Evolutionary conservation across 2,797 vertebrate species (phyloP), one percentile per base, ranked within the genome.

Genomic region (Kryptolebias ocellatus): DNA sequence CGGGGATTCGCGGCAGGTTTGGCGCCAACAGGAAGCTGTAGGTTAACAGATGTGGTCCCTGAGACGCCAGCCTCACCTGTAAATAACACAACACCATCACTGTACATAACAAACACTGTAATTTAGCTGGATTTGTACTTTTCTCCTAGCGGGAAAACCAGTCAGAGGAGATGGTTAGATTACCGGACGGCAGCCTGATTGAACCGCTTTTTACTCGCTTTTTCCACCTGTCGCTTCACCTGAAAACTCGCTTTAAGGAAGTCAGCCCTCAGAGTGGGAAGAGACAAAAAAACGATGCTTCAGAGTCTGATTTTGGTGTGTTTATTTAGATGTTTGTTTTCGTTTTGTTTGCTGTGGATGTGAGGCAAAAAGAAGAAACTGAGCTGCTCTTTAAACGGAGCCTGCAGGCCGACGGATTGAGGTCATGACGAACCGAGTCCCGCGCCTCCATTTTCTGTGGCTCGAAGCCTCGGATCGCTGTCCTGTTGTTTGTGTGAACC

Each of bases 61-160:
- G 39, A 42, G 39, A 42, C 80, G 75, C 62, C 74, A 78, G 77
- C 61, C 64, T 53, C 39, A 63, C 64, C 63, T 88, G 86, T 87
- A 84, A 64, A 91, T 87, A 89, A 12, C 28, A 37, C 65, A 67
- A 64, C 61, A 84, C 31, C 16, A 72, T 70, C 18, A 60, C 63
- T 86, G 84, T 85, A 90, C 60, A 87, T 80, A 87, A 20, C 18
- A 51, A 18, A 34, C 56, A 62, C 39, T 74, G 71, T 60, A 46
- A 51, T 58, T 28, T 55, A 65, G 67, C 34, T 74, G 62, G 39
- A 45, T 79, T 83, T 83, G 46, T 77, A 71, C 63, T 80, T 75
- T 64, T 4, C 5, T 53, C 65, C 71, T 81, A 56, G 17, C 16
- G 4, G 37, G 61, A 64, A 67, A 65, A 0, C 17, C 28, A 53